Base-by-base conservation (phyloP, 2,888 invertebrate species). In the Rosalia funebris region DNA sequence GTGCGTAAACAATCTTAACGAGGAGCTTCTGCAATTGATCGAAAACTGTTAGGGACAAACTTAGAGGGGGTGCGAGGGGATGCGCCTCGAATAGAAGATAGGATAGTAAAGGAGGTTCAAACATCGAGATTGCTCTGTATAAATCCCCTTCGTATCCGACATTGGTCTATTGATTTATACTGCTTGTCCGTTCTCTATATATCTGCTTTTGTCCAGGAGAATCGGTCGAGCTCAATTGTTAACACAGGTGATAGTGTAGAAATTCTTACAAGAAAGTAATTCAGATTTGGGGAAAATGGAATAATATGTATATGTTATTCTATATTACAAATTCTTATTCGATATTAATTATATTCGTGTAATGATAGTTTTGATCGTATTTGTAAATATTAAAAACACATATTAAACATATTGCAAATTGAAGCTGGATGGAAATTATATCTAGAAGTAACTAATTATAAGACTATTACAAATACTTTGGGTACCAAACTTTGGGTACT, bases 81-180 rank as follows among this genome's bases (percentile, higher is more conserved):
- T 57, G 37, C 62, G 62, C 55, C 57, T 54, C 57, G 62, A 65
- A 59, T 59, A 59, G 64, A 61, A 63, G 65, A 68, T 67, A 65
- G 68, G 66, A 53, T 53, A 53, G 53, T 53, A 65, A 60, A 65
- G 61, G 65, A 63, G 62, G 68, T 74, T 75, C 76, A 76, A 77
- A 77, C 77, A 77, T 77, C 74, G 76, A 76, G 75, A 77, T 77
- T 76, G 76, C 75, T 74, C 71, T 71, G 62, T 66, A 64, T 60
- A 56, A 47, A 47, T 41, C 42, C 53, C 60, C 57, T 57, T 54
- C 71, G 66, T 61, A 71, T 71, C 73, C 71, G 71, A 70, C 73
- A 77, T 77, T 72, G 75, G 75, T 77, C 77, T 78, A 78, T 78
- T 78, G 78, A 78, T 78, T 77, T 77, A 77, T 77, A 76, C 75